Evolutionary conservation across 2,888 invertebrate species (phyloP).

Genomic region (Leptarthrus brevirostris): DNA sequence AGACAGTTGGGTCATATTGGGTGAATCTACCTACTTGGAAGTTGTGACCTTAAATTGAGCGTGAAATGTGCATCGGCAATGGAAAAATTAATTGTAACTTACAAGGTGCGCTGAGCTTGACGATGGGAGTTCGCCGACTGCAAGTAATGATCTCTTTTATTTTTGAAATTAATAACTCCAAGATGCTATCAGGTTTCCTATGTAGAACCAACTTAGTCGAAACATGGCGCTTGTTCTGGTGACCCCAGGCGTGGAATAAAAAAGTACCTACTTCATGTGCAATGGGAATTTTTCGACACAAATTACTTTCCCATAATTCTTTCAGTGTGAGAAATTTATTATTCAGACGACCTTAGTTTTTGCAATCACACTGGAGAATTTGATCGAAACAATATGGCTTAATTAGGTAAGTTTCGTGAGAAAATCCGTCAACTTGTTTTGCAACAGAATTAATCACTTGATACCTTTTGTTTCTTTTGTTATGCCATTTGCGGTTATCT

Average conservation of each 20-base stretch:
- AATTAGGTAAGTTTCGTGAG: neutral
- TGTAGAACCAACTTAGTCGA: neutral
- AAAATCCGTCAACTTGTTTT: neutral
- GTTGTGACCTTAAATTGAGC: slow-evolving; percentile 40
- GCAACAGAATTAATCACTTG: too few species aligned
- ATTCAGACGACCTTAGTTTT: too few species aligned
- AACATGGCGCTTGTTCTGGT: too few species aligned
- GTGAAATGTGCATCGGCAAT: slow-evolving; percentile 42
- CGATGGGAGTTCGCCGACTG: neutral
- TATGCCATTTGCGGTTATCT: too few species aligned
- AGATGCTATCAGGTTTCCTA: slow-evolving; percentile 36
- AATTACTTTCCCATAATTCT: slow-evolving; percentile 28
- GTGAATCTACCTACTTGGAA: slow-evolving; percentile 18
- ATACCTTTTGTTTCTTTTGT: neutral
- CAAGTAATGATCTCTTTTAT: neutral
- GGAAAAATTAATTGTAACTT: slow-evolving; percentile 40
- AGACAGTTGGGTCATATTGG: slow-evolving; percentile 22
- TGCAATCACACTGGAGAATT: neutral
- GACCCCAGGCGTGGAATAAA: neutral
- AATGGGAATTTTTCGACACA: slow-evolving; percentile 3
- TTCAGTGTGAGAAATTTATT: neutral
- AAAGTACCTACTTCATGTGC: neutral
- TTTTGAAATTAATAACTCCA: slow-evolving; percentile 30
- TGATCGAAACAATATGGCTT: neutral
- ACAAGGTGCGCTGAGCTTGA: slow-evolving; percentile 19